phyloP scores from a whole-genome alignment of 1,140 invertebrate species.

The Coenobita brevimanus region DNA sequence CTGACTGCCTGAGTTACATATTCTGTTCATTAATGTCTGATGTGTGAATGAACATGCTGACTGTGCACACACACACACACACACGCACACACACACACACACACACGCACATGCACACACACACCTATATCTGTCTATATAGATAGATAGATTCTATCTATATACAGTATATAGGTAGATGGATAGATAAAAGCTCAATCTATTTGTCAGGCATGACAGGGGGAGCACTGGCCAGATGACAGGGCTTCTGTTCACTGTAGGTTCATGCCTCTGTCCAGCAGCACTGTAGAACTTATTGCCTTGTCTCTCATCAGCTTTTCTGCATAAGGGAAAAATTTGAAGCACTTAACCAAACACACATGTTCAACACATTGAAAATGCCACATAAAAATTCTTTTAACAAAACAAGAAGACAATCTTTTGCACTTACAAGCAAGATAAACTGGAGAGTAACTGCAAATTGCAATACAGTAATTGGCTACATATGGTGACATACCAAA shows the following conservation, averaged over 20 bases:
- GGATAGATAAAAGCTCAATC: conserved; percentile 14
- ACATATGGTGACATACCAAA: conserved; percentile 58
- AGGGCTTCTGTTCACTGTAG: conserved; percentile 19
- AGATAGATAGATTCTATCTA: too few species aligned
- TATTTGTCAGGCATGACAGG: conserved; percentile 22
- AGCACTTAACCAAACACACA: conserved; percentile 59
- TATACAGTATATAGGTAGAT: conserved; percentile 17
- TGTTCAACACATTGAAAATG: conserved; percentile 43
- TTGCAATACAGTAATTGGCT: conserved; percentile 52
- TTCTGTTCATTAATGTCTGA: too few species aligned
- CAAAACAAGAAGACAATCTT: conserved; percentile 42
- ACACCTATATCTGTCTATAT: too few species aligned
- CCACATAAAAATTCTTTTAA: conserved; percentile 30
- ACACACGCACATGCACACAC: too few species aligned
- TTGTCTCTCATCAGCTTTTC: conserved; percentile 39
- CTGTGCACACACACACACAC: too few species aligned
- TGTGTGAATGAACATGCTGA: too few species aligned
- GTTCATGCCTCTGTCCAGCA: conserved; percentile 35
- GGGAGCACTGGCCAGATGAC: conserved; percentile 30
- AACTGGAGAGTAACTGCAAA: conserved; percentile 47
- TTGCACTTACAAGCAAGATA: conserved; percentile 48
- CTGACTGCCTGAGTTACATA: conserved; percentile 23
- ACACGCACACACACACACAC: too few species aligned
- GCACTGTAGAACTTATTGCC: conserved; percentile 44
- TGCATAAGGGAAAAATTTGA: conserved; percentile 22